phyloP scores from a whole-genome alignment of 2,888 invertebrate genomes.

The Meandrusa payeni region DNA sequence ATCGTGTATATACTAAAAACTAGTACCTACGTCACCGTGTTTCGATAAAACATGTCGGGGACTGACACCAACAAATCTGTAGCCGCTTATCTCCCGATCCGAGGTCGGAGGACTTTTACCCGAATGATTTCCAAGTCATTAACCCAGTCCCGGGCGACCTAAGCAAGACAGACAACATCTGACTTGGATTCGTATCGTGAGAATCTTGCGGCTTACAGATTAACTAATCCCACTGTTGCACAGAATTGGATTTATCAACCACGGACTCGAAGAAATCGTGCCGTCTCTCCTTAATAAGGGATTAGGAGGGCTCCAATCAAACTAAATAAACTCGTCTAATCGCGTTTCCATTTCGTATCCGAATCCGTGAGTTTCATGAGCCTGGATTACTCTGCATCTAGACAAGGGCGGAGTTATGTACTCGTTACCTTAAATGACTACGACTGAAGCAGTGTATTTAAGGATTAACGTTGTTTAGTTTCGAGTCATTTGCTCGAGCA shows the following conservation, averaged over 20 bases:
- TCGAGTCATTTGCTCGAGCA: neutral
- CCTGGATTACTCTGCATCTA: slow-evolving; percentile 61
- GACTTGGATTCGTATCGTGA: slow-evolving; percentile 75
- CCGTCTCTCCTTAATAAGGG: slow-evolving; percentile 72
- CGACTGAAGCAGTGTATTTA: slow-evolving; percentile 40
- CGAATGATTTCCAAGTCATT: slow-evolving; percentile 80
- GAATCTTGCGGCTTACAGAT: slow-evolving; percentile 69
- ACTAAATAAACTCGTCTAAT: slow-evolving; percentile 77
- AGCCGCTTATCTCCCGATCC: slow-evolving; percentile 75
- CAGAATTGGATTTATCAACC: slow-evolving; percentile 73
- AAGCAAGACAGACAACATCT: slow-evolving; percentile 79
- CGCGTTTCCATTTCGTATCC: slow-evolving; percentile 73
- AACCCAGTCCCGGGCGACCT: slow-evolving; percentile 69
- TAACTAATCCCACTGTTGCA: slow-evolving; percentile 63
- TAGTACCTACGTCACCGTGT: slow-evolving; percentile 6
- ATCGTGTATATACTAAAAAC: slow-evolving; percentile 19
- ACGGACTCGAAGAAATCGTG: slow-evolving; percentile 75
- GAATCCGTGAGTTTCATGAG: slow-evolving; percentile 65
- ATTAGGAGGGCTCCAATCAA: slow-evolving; percentile 73
- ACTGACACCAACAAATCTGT: slow-evolving; percentile 73
- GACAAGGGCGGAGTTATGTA: slow-evolving; percentile 67
- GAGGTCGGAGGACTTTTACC: slow-evolving; percentile 69
- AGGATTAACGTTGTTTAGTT: slow-evolving; percentile 23
- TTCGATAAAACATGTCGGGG: slow-evolving; percentile 32
- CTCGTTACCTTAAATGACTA: slow-evolving; percentile 69